Conservation (phyloP, 2,888 invertebrate genomes). For the Druceiella hillmani region DNA sequence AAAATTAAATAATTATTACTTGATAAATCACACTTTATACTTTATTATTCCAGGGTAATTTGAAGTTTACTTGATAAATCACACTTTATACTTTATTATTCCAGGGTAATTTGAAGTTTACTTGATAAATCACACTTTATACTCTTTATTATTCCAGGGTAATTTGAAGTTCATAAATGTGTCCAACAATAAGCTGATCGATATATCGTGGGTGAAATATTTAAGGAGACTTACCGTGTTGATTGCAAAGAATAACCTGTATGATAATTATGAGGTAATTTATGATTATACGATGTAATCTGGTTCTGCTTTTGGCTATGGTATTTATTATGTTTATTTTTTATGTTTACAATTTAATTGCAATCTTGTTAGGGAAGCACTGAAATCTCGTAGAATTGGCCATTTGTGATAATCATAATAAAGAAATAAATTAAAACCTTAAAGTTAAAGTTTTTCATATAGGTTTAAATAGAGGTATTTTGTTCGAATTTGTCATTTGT, state of each 20-base stretch:
- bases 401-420: no score
- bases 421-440: no score
- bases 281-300: slow-evolving; percentile 29
- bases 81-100: slow-evolving; percentile 23
- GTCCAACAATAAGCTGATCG: slow-evolving; percentile 55
- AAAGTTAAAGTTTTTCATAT: no score
- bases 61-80: slow-evolving; percentile 46
- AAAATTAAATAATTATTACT: no score
- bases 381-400: no score
- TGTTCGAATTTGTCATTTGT: no score
- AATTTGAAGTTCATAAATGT: slow-evolving; percentile 56
- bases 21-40: background rate
- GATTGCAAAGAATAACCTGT: slow-evolving; percentile 53
- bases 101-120: slow-evolving; percentile 51
- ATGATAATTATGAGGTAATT: slow-evolving; percentile 47
- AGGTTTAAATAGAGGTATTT: no score
- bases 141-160: slow-evolving; percentile 37
- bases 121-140: background rate
- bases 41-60: slow-evolving; percentile 41
- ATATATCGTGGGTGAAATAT: slow-evolving; percentile 47
- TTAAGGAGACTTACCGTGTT: slow-evolving; percentile 49
- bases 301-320: background rate
- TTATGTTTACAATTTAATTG: background rate
- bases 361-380: no score
- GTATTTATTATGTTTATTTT: background rate